Evolutionary conservation across 2,113 vertebrate species (phyloP).

Genomic region (Prunella fulvescens): DNA sequence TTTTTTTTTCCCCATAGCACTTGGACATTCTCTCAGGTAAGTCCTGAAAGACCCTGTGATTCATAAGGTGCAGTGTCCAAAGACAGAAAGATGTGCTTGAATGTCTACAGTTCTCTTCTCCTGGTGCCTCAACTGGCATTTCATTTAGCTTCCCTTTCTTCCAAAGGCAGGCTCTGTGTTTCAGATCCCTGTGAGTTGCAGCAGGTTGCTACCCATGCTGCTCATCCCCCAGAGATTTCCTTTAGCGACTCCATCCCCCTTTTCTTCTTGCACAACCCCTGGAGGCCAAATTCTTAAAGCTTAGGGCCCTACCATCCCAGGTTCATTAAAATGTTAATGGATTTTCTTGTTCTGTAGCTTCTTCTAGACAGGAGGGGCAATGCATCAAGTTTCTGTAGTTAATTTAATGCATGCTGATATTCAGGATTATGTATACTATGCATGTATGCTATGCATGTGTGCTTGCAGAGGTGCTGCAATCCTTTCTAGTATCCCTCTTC

Average conservation of each 20-base stretch:
- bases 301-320: not conserved
- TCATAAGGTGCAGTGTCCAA: not conserved
- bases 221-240: not conserved
- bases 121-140: not conserved
- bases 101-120: not conserved
- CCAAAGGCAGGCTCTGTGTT: not conserved
- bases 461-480: not conserved
- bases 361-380: not conserved
- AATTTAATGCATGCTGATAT: not conserved
- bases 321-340: conserved; percentile 22
- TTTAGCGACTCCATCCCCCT: not conserved
- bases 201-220: not conserved
- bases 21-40: not conserved
- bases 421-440: not conserved
- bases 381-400: not conserved
- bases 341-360: conserved; percentile 47
- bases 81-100: not conserved
- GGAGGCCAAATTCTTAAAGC: not conserved
- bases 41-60: not conserved
- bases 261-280: not conserved
- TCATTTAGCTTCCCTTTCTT: not conserved
- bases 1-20: not conserved
- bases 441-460: not conserved
- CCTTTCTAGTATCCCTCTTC: not conserved
- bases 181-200: not conserved